phyloP scores from a whole-genome alignment of 2,888 invertebrate genomes.

The Orthosia gothica region DNA sequence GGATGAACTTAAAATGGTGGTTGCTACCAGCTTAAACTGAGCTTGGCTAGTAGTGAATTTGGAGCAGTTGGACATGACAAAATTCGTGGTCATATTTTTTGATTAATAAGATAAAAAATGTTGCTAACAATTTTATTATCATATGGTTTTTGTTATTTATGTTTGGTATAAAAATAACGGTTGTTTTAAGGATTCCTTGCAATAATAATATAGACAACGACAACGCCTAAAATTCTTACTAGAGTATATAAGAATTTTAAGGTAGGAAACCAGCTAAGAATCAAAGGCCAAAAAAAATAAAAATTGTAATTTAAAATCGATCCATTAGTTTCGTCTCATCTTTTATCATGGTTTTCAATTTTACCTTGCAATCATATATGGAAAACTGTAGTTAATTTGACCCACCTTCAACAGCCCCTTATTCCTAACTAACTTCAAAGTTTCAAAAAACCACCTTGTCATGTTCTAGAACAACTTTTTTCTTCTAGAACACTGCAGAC shows the following conservation, averaged over 20 bases:
- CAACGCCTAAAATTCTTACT: too few relatives aligned
- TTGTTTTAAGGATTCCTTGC: neutral
- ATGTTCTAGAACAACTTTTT: neutral
- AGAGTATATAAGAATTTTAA: too few relatives aligned
- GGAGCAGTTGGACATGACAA: constrained; percentile 43
- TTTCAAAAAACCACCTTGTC: neutral
- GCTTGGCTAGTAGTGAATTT: constrained; percentile 60
- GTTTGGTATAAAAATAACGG: neutral
- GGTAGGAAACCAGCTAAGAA: too few relatives aligned
- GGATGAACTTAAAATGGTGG: constrained; percentile 62
- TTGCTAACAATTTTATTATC: neutral
- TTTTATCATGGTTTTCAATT: neutral
- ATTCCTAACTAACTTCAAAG: neutral
- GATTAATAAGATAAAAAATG: constrained; percentile 2
- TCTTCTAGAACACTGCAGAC: constrained; percentile 22
- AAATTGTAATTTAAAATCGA: too few relatives aligned
- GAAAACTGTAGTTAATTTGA: too few relatives aligned
- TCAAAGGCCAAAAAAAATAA: neutral
- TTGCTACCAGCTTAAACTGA: constrained; percentile 63
- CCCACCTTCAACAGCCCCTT: too few relatives aligned
- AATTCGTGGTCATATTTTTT: constrained; percentile 17
- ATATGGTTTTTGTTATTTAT: too few relatives aligned
- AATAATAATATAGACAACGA: neutral
- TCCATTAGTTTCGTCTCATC: neutral
- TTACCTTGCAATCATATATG: neutral